These are phyloP conservation scores for Morpho helenor DNA, from an alignment of 2,888 invertebrate genomes.

Conservation along the genomic window DNA sequence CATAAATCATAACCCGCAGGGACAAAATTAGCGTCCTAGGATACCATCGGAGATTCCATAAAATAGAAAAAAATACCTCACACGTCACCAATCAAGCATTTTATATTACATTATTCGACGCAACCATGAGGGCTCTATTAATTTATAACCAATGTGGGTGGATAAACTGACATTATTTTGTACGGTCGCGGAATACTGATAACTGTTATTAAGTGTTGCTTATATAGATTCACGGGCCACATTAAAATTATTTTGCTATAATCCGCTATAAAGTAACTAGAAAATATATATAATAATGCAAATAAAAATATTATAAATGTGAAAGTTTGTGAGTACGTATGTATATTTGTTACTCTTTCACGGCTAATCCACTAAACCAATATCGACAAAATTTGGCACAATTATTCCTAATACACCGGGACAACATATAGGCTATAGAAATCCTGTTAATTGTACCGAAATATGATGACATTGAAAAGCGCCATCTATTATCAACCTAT, in stretches of 20 bases:
- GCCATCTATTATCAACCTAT: too few relatives aligned
- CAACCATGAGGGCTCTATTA: conserved; percentile 74
- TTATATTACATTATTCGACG: conserved; percentile 72
- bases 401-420: too few relatives aligned
- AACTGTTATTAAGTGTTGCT: conserved; percentile 61
- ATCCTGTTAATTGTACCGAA: too few relatives aligned
- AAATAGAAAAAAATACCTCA: conserved; percentile 76
- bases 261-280: too few relatives aligned
- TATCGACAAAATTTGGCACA: too few relatives aligned
- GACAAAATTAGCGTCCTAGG: conserved; percentile 53
- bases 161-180: conserved; percentile 73
- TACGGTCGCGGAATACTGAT: conserved; percentile 53
- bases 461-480: too few relatives aligned
- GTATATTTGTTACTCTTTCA: too few relatives aligned
- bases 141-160: conserved; percentile 79
- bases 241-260: neutral
- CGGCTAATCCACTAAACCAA: too few relatives aligned
- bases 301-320: too few relatives aligned
- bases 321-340: too few relatives aligned
- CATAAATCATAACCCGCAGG: conserved; percentile 66
- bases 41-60: conserved; percentile 56
- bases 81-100: conserved; percentile 70
- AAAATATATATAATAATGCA: too few relatives aligned
- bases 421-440: too few relatives aligned
- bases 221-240: conserved; percentile 41